Evolutionary conservation across 2,888 invertebrate genomes (phyloP).

Genomic region (Pasiphila rectangulata): DNA sequence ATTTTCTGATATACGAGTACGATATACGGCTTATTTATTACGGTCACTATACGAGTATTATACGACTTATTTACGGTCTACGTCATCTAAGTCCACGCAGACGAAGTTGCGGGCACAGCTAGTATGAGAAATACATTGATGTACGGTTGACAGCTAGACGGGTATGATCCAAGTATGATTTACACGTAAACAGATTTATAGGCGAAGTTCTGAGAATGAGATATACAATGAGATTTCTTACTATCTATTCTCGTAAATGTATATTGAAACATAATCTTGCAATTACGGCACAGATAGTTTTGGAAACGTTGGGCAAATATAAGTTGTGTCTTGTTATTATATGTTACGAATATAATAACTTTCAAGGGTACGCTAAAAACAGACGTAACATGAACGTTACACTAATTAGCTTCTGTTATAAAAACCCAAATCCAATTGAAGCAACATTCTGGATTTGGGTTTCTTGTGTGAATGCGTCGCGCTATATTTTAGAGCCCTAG

Average conservation of each 20-base stretch:
- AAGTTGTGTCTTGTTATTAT: constrained; percentile 6
- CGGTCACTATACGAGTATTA: no score
- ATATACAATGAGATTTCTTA: constrained; percentile 10
- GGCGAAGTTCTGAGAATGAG: constrained; percentile 12
- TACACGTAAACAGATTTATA: constrained; percentile 31
- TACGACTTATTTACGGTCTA: no score
- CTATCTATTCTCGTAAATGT: no score
- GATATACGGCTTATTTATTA: no score
- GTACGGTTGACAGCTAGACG: constrained; percentile 21
- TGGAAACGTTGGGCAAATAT: not conserved
- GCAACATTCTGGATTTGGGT: no score
- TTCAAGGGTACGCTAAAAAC: not conserved
- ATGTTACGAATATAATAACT: not conserved
- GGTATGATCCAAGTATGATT: constrained; percentile 29
- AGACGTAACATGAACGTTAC: not conserved
- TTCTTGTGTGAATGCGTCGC: no score
- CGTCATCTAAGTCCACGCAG: no score
- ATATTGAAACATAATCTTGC: not conserved
- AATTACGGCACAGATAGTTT: not conserved
- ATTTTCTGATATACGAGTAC: no score
- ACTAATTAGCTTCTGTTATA: not conserved
- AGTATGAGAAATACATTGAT: constrained; percentile 31
- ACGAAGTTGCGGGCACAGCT: no score
- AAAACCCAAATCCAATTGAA: not conserved
- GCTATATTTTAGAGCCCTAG: no score